Conservation (phyloP, 2,888 invertebrate genomes). For the Sesia apiformis region DNA sequence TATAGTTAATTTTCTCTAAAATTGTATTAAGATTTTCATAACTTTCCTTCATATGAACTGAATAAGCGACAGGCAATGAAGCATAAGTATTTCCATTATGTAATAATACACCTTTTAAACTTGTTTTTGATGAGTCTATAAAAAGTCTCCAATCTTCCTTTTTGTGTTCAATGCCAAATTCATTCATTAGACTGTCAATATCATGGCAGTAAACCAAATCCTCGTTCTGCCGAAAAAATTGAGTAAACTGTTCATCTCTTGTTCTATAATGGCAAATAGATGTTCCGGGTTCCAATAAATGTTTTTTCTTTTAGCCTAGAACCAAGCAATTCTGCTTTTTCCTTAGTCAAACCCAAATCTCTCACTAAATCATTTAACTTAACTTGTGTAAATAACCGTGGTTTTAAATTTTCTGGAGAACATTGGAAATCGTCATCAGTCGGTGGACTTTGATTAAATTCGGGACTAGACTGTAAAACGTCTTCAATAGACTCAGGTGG, state of each 20-base stretch:
- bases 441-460: slow-evolving; percentile 1
- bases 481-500: not conserved
- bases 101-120: too few species aligned
- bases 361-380: slow-evolving; percentile 1
- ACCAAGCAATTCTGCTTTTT: slow-evolving; percentile 1
- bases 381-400: not conserved
- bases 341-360: slow-evolving; percentile 1
- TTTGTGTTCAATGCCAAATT: too few species aligned
- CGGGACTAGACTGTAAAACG: not conserved
- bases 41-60: too few species aligned
- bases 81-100: too few species aligned
- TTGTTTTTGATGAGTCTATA: too few species aligned
- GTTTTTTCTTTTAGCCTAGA: not conserved
- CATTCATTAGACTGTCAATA: too few species aligned
- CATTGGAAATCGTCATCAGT: not conserved
- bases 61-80: too few species aligned
- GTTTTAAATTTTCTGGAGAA: slow-evolving; percentile 1
- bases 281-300: not conserved
- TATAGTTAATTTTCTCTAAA: too few species aligned
- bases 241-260: not conserved
- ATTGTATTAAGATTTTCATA: too few species aligned
- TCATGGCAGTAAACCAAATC: not conserved
- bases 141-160: too few species aligned
- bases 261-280: not conserved
- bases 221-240: not conserved